Base-by-base conservation (phyloP, 1,140 invertebrate species). In the Drosophila pachea region DNA sequence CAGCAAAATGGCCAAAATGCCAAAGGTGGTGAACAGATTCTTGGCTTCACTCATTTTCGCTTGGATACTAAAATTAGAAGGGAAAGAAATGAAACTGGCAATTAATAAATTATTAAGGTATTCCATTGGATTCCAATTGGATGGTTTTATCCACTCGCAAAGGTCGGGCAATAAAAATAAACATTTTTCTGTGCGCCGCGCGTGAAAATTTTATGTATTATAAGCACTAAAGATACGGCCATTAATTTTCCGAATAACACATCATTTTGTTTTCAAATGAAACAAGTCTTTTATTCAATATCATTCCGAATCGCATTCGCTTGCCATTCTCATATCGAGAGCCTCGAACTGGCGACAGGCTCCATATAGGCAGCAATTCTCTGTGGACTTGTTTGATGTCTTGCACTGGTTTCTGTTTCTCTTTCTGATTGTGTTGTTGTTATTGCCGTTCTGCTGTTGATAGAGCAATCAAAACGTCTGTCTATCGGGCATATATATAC, bases 21-120 rank as follows among this genome's bases (percentile, higher is more conserved):
- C 63, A 49, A 89, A 89, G 66, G 86, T 89, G 65, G 88, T 72
- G 40, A 89, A 60, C 54, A 89, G 69, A 55, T 88, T 89, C 45
- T 59, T 72, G 47, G 78, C 74, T 73, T 89, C 88, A 73, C 73
- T 87, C 88, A 89, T 89, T 47, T 74, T 71, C 43, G 48, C 43
- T 84, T 53, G 31, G 38, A 54, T 65, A 48, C 76, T 65, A 58
- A 61, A 69, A 53, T 40, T 47, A 62, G 56, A 62, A 56, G 8
- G 29, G 42, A 11, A 16, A 33, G 8, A 43, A 32, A 66, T 12
- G 36, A 35, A 48, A 12, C 22, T 22, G 22, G 5, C 4, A 71
- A 60, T 72, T 58, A 74, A 42, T 40, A 60, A 53, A 64, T 53
- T 33, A 60, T 60, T 61, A 14, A 53, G 36, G 22, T 61, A 59